Conservation (phyloP, 2,113 vertebrate species). For the Pleuronectes platessa region DNA sequence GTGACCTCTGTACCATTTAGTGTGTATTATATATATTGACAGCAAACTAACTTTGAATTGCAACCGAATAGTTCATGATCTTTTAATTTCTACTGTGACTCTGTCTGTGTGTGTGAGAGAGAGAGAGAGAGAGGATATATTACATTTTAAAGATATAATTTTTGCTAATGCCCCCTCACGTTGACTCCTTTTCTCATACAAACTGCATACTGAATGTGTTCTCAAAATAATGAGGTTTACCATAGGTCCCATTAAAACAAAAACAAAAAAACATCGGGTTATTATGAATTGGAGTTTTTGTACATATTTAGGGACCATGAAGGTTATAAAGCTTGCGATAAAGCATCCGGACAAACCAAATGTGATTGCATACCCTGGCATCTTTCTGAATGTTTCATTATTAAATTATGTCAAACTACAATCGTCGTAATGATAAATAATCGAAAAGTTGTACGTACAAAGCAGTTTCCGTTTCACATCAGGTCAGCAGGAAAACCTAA, state of each 20-base stretch:
- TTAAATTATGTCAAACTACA: neutral
- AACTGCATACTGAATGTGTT: conserved; percentile 51
- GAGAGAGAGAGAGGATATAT: conserved; percentile 39
- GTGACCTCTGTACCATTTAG: conserved; percentile 80
- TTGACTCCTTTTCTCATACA: conserved; percentile 22
- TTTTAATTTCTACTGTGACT: conserved; percentile 74
- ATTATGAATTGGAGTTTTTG: conserved; percentile 38
- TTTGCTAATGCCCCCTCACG: conserved; percentile 49
- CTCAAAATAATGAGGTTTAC: conserved; percentile 51
- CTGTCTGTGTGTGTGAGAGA: conserved; percentile 65
- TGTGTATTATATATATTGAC: conserved; percentile 81
- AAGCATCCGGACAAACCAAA: conserved; percentile 1
- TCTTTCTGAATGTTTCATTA: conserved; percentile 33
- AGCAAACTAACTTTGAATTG: conserved; percentile 72
- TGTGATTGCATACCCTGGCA: conserved; percentile 4
- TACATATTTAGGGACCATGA: conserved; percentile 37
- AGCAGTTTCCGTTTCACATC: neutral
- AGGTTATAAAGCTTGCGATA: conserved; percentile 2
- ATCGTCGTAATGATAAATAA: neutral
- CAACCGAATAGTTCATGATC: conserved; percentile 55
- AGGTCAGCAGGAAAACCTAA: too few species aligned
- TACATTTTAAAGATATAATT: conserved; percentile 57
- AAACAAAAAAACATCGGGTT: conserved; percentile 13
- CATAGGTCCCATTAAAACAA: conserved; percentile 13
- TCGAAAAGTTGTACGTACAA: neutral